Evolutionary conservation across 2,113 vertebrate species (phyloP).

Genomic region (Sturnus vulgaris): DNA sequence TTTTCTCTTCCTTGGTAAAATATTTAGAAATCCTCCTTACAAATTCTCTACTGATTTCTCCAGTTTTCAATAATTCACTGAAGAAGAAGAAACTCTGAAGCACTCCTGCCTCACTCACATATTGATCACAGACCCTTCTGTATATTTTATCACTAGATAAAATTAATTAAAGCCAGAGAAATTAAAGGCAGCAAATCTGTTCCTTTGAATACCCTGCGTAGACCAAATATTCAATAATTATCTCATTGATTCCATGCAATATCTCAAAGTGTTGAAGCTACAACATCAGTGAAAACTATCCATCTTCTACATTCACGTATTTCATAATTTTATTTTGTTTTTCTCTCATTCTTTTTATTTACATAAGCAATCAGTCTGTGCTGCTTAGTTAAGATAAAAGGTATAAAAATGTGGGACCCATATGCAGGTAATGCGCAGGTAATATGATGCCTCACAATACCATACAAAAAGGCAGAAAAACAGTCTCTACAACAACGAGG

Average conservation of each 20-base stretch:
- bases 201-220: not conserved
- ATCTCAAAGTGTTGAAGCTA: not conserved
- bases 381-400: not conserved
- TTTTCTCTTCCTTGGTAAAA: slow-evolving; percentile 62
- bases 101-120: slow-evolving; percentile 1
- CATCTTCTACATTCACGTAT: not conserved
- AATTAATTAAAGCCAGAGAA: slow-evolving; percentile 51
- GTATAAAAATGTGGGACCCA: not conserved
- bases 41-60: slow-evolving; percentile 53
- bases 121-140: slow-evolving; percentile 21
- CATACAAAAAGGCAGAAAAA: slow-evolving; percentile 42
- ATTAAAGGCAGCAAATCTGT: slow-evolving; percentile 25
- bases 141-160: slow-evolving; percentile 50
- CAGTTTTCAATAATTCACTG: slow-evolving; percentile 59
- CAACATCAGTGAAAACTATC: not conserved
- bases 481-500: slow-evolving; percentile 17
- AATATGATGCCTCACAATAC: not conserved
- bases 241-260: not conserved
- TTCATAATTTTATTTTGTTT: not conserved
- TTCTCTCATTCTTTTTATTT: not conserved
- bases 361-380: not conserved
- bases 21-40: slow-evolving; percentile 55
- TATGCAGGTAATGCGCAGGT: not conserved
- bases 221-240: slow-evolving; percentile 16
- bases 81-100: slow-evolving; percentile 16